These are phyloP conservation scores for Balaeniceps rex DNA, from an alignment of 2,113 vertebrate genomes.

Conservation along the genomic window DNA sequence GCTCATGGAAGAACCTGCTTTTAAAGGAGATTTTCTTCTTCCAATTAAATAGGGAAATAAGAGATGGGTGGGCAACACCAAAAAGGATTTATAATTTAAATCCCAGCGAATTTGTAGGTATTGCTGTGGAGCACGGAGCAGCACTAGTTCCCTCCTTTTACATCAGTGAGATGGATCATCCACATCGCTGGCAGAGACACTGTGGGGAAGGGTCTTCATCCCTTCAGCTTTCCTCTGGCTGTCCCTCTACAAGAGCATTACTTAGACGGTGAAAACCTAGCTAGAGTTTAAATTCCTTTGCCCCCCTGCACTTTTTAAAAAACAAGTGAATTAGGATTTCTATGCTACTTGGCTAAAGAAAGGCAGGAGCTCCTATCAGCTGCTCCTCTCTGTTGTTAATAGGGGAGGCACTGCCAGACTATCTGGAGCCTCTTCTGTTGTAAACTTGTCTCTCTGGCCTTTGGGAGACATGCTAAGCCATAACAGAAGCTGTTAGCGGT, in stretches of 20 bases:
- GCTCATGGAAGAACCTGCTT: neutral
- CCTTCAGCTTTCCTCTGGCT: neutral
- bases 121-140: neutral
- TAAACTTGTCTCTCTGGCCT: neutral
- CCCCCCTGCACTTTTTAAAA: neutral
- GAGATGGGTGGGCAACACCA: neutral
- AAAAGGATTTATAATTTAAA: neutral
- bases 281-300: neutral
- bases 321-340: neutral
- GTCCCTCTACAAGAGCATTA: neutral
- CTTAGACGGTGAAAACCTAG: neutral
- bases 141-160: neutral
- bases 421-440: neutral
- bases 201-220: neutral
- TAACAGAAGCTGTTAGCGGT: neutral
- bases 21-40: neutral
- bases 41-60: neutral
- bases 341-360: neutral
- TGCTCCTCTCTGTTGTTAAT: neutral
- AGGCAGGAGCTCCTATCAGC: neutral
- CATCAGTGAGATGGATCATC: neutral
- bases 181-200: neutral
- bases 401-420: neutral
- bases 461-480: neutral
- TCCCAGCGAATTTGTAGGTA: neutral